Base-by-base conservation (phyloP, 2,888 invertebrate genomes). In the Cheilosia pagana region DNA sequence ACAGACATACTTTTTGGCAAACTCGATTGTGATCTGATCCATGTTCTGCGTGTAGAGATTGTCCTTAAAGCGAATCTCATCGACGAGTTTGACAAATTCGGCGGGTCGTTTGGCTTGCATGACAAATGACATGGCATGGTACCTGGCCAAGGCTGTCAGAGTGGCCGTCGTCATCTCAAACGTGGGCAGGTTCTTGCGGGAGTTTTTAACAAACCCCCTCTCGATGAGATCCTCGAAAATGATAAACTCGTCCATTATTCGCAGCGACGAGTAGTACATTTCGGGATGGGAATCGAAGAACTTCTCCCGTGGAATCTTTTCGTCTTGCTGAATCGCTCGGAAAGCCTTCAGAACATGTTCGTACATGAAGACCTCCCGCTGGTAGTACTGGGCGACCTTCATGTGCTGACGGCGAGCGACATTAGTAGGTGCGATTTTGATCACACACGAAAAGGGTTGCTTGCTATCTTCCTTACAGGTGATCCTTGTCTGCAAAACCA, bases 101-200 rank as follows among this genome's bases (percentile, higher is more conserved):
- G 76, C n/a, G 0, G 89, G 88, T 48, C 88, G 82, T 7, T 87
- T 87, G 53, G 91, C 88, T 81, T 90, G 91, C 23, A 93, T 87
- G 0, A 92, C 91, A 72, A 93, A 90, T 8, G 93, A 93, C 86
- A 93, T 91, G 0, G 92, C 93, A 86, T 93, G 93, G 83, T 92
- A 91, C 43, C 92, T 92, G 1, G 93, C 93, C 10, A 93, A 88
- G 4, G 92, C 91, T 78, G 90, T 90, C 25, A 93, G 88, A 0
- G 92, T 90, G 14, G 89, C 87, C 45, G 90, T 89, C 1, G 92
- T 90, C 79, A 92, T 89, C 50, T 92, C 91, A 21, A 90, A 89
- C 19, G 92, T 90, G 7, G 93, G 88, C 21, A 88, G 79, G 23
- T 92, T 91, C 63, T 90, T 89, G 3, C 91, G 90, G 62, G 91